These are phyloP conservation scores for Tenrec ecaudatus DNA, from an alignment of 2,113 vertebrate species.

Conservation along the genomic window DNA sequence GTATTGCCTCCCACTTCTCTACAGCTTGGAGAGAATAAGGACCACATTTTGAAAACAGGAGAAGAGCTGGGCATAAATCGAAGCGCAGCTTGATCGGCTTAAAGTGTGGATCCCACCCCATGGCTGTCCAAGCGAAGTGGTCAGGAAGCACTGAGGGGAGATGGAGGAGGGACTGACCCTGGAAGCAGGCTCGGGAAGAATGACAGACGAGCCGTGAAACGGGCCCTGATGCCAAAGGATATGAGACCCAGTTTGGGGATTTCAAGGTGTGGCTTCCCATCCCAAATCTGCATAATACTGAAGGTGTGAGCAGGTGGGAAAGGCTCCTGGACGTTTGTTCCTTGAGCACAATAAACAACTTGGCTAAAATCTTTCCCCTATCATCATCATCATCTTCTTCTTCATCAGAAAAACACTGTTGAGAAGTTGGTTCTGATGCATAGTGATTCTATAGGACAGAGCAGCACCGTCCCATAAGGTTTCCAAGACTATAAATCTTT, in stretches of 20 bases:
- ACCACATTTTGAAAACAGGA: not conserved
- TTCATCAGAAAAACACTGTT: too few species aligned
- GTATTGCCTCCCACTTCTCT: not conserved
- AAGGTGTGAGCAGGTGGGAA: not conserved
- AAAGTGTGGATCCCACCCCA: not conserved
- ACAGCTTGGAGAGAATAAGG: not conserved
- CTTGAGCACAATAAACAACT: not conserved
- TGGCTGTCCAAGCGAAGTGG: not conserved
- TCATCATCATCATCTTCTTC: not conserved
- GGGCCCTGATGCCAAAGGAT: not conserved
- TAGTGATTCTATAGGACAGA: too few species aligned
- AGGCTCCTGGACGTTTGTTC: not conserved
- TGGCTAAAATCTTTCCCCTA: not conserved
- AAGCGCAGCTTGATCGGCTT: conserved; percentile 12
- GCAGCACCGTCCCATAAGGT: too few species aligned
- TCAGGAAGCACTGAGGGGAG: conserved; percentile 5
- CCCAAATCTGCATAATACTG: not conserved
- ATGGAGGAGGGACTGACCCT: not conserved
- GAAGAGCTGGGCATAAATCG: conserved; percentile 19
- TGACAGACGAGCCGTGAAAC: not conserved
- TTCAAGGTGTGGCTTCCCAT: not conserved
- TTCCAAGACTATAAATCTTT: too few species aligned
- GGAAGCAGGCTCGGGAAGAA: not conserved
- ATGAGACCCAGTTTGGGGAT: not conserved
- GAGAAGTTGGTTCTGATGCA: too few species aligned